A percentile compares a stretch with the other conserved stretches of the same genome.
Evolutionary conservation across 2,888 invertebrate genomes (phyloP).

Genomic region (Habrosyne pyritoides): DNA sequence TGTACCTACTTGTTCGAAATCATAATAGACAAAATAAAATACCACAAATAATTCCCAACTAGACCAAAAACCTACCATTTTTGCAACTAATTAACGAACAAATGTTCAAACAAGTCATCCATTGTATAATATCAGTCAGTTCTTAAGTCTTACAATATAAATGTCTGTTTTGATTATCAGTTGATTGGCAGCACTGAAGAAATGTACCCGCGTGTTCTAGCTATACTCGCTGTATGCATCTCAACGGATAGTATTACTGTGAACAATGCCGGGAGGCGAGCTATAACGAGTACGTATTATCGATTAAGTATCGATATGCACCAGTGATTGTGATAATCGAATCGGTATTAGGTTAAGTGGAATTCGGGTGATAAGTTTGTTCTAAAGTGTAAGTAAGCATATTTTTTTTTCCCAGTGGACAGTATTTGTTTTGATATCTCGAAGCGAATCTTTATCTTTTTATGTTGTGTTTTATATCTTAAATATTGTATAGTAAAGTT

Average conservation of each 20-base stretch:
- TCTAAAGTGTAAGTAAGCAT: not conserved
- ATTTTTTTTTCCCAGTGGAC: not conserved
- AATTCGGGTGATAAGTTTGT: constrained; percentile 8
- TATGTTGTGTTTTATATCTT: not conserved
- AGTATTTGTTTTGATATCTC: not conserved
- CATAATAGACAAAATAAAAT: no score
- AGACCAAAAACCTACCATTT: no score
- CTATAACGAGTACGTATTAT: constrained; percentile 29
- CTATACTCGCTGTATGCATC: constrained; percentile 12
- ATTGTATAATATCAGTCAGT: constrained; percentile 3
- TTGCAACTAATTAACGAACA: not conserved
- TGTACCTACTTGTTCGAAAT: no score
- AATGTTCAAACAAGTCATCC: not conserved
- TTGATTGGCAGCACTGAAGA: constrained; percentile 10
- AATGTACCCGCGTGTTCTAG: constrained; percentile 22
- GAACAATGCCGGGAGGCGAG: constrained; percentile 8
- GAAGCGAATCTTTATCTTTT: not conserved
- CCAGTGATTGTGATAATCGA: constrained; percentile 29
- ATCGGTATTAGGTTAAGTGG: constrained; percentile 11
- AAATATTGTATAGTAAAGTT: not conserved
- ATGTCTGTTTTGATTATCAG: constrained; percentile 19
- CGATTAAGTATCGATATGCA: constrained; percentile 21
- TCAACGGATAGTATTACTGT: constrained; percentile 18
- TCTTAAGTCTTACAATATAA: constrained; percentile 2
- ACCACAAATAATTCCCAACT: not conserved